Conservation (phyloP, 2,888 invertebrate genomes). For the Hemithea aestivaria region DNA sequence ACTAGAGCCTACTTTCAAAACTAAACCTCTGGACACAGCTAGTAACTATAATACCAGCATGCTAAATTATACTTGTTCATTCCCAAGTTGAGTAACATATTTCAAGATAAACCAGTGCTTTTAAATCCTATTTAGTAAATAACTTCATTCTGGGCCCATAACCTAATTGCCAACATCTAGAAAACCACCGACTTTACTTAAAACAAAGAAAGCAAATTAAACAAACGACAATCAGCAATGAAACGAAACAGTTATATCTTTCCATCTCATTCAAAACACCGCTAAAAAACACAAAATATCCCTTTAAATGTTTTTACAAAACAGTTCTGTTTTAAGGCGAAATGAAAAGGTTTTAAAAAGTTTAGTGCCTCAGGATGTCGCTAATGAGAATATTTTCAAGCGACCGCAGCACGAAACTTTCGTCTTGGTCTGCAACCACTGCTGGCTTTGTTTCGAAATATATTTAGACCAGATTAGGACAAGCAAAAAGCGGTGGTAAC, state of each 20-base stretch:
- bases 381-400: constrained; percentile 20
- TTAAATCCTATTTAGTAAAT: no score
- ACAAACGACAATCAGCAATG: constrained; percentile 6
- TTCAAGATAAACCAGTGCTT: no score
- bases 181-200: no score
- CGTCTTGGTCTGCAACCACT: constrained; percentile 1
- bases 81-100: no score
- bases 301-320: constrained; percentile 13
- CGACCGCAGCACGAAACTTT: constrained; percentile 7
- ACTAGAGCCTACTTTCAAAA: no score
- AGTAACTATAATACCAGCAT: no score
- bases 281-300: constrained; percentile 7
- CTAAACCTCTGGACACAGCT: no score
- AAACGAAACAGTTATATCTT: not conserved
- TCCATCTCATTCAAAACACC: constrained; percentile 8
- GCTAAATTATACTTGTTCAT: no score
- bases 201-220: not conserved
- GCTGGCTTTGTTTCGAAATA: constrained; percentile 1
- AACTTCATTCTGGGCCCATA: no score
- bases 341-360: constrained; percentile 21
- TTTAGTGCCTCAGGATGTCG: constrained; percentile 15
- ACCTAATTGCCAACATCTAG: no score
- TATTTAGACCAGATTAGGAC: no score
- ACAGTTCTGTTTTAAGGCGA: constrained; percentile 14
- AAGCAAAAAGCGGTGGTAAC: no score